These are phyloP conservation scores for Epizoanthus illoricatus DNA, from an alignment of 92 coral and sea anemone species.

Conservation along the genomic window DNA sequence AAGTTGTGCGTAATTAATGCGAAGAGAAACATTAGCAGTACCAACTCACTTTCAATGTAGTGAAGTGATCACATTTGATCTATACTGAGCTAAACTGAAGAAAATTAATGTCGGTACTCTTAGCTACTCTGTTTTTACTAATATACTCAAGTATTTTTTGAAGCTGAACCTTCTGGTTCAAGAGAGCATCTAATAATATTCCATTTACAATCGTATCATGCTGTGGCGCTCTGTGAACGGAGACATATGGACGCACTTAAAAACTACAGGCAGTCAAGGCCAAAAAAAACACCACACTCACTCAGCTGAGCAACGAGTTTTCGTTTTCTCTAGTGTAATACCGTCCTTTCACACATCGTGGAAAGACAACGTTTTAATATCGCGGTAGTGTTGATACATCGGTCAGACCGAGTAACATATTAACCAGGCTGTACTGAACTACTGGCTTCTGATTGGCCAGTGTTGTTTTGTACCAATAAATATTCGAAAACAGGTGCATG, in stretches of 20 bases:
- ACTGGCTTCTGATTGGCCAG: constrained; percentile 19
- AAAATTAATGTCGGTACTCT: no score
- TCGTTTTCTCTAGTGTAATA: neutral
- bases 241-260: neutral
- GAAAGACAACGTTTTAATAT: neutral
- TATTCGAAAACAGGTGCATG: constrained; percentile 32
- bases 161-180: no score
- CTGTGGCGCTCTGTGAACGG: neutral
- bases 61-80: no score
- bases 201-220: neutral
- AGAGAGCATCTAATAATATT: no score
- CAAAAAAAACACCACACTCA: neutral
- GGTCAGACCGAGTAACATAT: constrained; percentile 5
- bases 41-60: no score
- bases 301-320: neutral
- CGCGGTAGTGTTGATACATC: neutral
- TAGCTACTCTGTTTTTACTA: no score
- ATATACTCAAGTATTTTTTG: no score
- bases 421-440: neutral
- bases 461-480: constrained; percentile 1
- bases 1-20: no score
- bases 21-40: no score
- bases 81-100: no score
- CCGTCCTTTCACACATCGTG: neutral
- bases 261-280: neutral